Evolutionary conservation across 2,113 vertebrate genomes (phyloP).

Genomic region (Amblyopsis rosae): DNA sequence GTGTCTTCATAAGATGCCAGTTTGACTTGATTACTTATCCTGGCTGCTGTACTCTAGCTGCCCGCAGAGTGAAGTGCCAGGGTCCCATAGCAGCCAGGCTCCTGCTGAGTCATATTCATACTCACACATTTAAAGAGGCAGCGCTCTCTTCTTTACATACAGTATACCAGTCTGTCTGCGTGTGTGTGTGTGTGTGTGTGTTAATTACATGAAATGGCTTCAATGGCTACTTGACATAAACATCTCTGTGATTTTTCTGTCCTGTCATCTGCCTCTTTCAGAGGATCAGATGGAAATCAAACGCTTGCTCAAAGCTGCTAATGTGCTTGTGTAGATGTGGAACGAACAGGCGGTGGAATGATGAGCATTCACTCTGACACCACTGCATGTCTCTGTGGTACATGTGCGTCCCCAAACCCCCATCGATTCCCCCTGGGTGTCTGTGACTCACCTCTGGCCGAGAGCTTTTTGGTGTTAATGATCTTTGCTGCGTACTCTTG

Average conservation of each 20-base stretch:
- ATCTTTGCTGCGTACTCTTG: slow-evolving; percentile 96
- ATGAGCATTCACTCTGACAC: slow-evolving; percentile 25
- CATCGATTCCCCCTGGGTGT: background rate
- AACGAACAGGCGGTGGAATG: slow-evolving; percentile 20
- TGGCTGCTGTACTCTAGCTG: background rate
- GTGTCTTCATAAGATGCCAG: background rate
- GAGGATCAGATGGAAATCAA: slow-evolving; percentile 52
- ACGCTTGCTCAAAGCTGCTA: slow-evolving; percentile 55
- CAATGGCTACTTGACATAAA: no score
- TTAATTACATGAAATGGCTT: no score
- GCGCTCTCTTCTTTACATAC: background rate
- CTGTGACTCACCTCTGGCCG: slow-evolving; percentile 87
- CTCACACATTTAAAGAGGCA: slow-evolving; percentile 1
- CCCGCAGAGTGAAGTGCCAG: background rate
- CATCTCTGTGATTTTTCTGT: no score
- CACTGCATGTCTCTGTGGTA: slow-evolving; percentile 1
- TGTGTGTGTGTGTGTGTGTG: no score
- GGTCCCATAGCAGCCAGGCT: background rate
- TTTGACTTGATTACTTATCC: background rate
- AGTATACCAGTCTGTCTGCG: background rate
- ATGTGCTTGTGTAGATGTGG: slow-evolving; percentile 45
- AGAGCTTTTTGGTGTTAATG: slow-evolving; percentile 98
- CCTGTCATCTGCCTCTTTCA: slow-evolving; percentile 27
- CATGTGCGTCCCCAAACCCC: background rate
- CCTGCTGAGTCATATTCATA: background rate